Evolutionary conservation across 2,113 vertebrate genomes (phyloP).

Genomic region (Prochilodus magdalenae): DNA sequence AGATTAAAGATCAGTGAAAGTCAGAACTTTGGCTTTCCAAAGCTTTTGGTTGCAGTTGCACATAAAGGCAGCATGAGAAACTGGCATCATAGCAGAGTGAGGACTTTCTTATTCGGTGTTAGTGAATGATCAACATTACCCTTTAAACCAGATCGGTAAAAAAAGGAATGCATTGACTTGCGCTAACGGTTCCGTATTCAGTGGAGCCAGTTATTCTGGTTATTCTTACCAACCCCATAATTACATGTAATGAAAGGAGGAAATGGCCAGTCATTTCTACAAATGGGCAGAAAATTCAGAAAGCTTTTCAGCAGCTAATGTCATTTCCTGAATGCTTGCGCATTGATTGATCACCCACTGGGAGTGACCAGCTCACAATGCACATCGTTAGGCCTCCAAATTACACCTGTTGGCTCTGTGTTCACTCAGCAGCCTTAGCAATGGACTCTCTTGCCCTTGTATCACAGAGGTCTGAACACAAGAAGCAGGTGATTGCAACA

Average conservation of each 20-base stretch:
- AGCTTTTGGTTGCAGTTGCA: too few relatives aligned
- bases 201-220: background rate
- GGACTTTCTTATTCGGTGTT: background rate
- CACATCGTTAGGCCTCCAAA: slow-evolving; percentile 24
- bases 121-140: background rate
- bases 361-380: slow-evolving; percentile 15
- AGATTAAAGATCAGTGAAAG: too few relatives aligned
- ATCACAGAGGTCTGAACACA: background rate
- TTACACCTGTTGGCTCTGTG: background rate
- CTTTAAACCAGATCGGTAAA: background rate
- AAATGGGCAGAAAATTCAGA: slow-evolving; percentile 23
- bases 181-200: background rate
- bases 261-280: slow-evolving; percentile 29
- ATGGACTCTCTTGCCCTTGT: slow-evolving; percentile 1
- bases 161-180: background rate
- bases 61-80: background rate
- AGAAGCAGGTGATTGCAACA: slow-evolving; percentile 17
- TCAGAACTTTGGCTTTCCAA: too few relatives aligned
- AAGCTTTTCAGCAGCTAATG: slow-evolving; percentile 21
- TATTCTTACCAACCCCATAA: slow-evolving; percentile 24
- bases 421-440: background rate
- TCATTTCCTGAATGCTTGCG: slow-evolving; percentile 24
- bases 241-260: slow-evolving; percentile 19
- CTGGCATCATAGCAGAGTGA: background rate
- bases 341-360: slow-evolving; percentile 21